These are phyloP conservation scores for Hyposoter didymator DNA, from an alignment of 2,888 invertebrate species.

Conservation along the genomic window DNA sequence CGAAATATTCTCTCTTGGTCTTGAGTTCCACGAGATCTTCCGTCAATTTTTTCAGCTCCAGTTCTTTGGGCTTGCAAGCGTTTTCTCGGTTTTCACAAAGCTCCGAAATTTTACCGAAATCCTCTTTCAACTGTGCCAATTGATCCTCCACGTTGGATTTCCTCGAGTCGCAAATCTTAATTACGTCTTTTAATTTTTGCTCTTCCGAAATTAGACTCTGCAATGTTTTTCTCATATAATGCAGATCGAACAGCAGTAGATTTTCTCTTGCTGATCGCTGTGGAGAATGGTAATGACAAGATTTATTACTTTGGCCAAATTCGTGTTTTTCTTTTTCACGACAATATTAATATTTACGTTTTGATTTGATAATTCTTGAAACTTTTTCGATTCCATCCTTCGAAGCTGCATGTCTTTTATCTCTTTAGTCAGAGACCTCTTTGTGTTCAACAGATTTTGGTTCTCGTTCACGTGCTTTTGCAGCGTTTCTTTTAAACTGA, in stretches of 20 bases:
- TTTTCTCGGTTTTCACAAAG: constrained; percentile 96
- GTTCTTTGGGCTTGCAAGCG: constrained; percentile 87
- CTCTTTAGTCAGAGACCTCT: constrained; percentile 97
- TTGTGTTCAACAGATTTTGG: constrained; percentile 97
- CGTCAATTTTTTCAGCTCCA: constrained; percentile 94
- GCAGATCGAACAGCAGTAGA: constrained; percentile 94
- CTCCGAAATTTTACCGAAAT: constrained; percentile 90
- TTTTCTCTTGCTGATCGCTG: constrained; percentile 88
- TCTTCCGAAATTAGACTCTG: constrained; percentile 85
- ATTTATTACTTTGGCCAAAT: neutral
- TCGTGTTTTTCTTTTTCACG: neutral
- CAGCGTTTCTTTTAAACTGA: constrained; percentile 93
- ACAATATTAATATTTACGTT: constrained; percentile 86
- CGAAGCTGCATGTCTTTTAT: constrained; percentile 96
- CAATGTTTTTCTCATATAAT: constrained; percentile 95
- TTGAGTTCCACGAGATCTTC: constrained; percentile 83
- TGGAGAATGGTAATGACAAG: constrained; percentile 83
- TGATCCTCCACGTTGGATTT: neutral
- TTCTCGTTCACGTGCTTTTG: constrained; percentile 97
- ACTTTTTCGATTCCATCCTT: constrained; percentile 98
- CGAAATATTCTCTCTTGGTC: constrained; percentile 18
- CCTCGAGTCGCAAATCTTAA: neutral
- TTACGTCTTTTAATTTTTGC: neutral
- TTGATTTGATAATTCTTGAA: constrained; percentile 94
- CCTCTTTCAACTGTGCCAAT: constrained; percentile 85